Evolutionary conservation across 1,140 invertebrate species (phyloP).

Genomic region (Cydia strobilella): DNA sequence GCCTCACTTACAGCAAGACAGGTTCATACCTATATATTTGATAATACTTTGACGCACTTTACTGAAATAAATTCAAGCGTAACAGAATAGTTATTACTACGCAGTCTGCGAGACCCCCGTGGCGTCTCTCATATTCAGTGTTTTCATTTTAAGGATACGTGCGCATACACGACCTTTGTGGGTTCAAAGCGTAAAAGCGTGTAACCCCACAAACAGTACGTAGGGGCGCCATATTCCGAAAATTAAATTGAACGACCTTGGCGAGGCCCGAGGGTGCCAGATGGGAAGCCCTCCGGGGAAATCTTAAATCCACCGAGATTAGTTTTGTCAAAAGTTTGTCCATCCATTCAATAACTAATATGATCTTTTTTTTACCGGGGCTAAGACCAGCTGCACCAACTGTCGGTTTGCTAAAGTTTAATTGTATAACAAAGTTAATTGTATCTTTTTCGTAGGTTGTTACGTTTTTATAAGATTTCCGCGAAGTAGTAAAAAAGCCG

Average conservation of each 20-base stretch:
- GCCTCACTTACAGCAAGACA: too few species aligned
- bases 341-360: slow-evolving; percentile 14
- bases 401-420: background rate
- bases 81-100: too few species aligned
- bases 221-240: background rate
- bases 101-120: too few species aligned
- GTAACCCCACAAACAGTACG: background rate
- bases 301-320: slow-evolving; percentile 12
- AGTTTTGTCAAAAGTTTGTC: background rate
- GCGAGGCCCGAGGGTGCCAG: background rate
- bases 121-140: background rate
- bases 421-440: background rate
- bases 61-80: too few species aligned
- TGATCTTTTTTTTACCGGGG: too few species aligned
- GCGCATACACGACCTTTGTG: background rate
- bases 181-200: background rate
- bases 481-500: too few species aligned
- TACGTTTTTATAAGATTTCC: too few species aligned
- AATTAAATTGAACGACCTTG: slow-evolving; percentile 6
- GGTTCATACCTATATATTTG: too few species aligned
- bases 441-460: too few species aligned
- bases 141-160: background rate
- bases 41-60: too few species aligned
- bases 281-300: slow-evolving; percentile 15
- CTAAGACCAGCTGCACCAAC: background rate